Evolutionary conservation across 1,140 invertebrate genomes (phyloP).

Genomic region (Periplaneta americana): DNA sequence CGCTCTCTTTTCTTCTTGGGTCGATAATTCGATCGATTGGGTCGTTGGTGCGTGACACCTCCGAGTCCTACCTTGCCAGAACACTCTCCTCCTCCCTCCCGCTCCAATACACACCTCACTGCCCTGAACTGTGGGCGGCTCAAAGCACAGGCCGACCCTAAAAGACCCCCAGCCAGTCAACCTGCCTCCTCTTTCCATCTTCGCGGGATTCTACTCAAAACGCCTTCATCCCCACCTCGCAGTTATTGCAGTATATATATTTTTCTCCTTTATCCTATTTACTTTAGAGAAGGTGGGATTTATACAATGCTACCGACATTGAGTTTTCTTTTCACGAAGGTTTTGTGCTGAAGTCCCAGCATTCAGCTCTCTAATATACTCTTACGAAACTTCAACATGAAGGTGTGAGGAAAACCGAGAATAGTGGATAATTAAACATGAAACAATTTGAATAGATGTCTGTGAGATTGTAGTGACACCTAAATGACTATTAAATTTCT

Average conservation of each 20-base stretch:
- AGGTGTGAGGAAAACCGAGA: no score
- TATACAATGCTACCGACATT: neutral
- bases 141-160: neutral
- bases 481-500: no score
- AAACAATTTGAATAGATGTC: no score
- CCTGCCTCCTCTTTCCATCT: neutral
- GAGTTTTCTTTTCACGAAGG: neutral
- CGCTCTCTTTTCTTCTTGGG: neutral
- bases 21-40: constrained; percentile 14
- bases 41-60: constrained; percentile 15
- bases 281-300: neutral
- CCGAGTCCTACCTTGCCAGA: constrained; percentile 10
- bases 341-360: no score
- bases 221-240: neutral
- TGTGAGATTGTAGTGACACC: no score
- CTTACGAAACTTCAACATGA: no score
- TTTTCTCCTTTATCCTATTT: neutral
- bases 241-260: neutral
- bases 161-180: neutral
- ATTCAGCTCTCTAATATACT: no score
- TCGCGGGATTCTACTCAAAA: neutral
- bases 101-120: constrained; percentile 5
- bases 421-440: no score
- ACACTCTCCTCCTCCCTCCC: neutral
- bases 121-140: neutral